Base-by-base conservation (phyloP, 2,888 invertebrate genomes). In the Cremastinae sp. region DNA sequence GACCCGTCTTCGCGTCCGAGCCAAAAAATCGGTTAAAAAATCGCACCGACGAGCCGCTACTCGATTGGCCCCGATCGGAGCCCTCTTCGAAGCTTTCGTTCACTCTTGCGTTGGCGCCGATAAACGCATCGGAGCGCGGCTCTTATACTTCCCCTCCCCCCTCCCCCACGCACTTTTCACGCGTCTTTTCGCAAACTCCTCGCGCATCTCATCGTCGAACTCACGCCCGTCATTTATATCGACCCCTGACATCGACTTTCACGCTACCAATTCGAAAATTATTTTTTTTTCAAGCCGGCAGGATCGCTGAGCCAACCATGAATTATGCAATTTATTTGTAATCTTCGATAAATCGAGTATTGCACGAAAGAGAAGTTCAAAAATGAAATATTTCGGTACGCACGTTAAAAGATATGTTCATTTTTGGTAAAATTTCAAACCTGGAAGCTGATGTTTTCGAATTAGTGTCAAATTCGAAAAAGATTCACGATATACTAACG, bases 101-200 rank as follows among this genome's bases (percentile, higher is more conserved):
- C 8, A n/a, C 53, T 28, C 34, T 71, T 61, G 59, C 59, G 41
- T 70, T 61, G 65, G 66, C 71, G 62, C 62, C 75, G 62, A 75
- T 65, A 70, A 75, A 75, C 75, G 66, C 75, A 75, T 75, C 66
- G 75, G 58, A 71, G 71, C 75, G 51, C 62, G 62, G 62, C 9
- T 53, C 41, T 28, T 9, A 10, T 38, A 20, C 38, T 38, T 4
- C n/a, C 49, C 12, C 9, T 47, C 18, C 8, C 34, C 34, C 22
- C 36, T 47, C 14, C 22, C 9, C 58, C 20, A 14, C 16, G 7
- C 7, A 45, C 12, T 43, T 28, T n/a, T 14, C 34, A 8, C 8
- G 14, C 14, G 9, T 34, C n/a, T 16, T 10, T 47, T 47, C 47
- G 16, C 9, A 10, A 5, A 59, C 59, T 5, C 59, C 10, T n/a